Conservation (phyloP, 2,797 vertebrate species). For the Propithecus perrieri region DNA sequence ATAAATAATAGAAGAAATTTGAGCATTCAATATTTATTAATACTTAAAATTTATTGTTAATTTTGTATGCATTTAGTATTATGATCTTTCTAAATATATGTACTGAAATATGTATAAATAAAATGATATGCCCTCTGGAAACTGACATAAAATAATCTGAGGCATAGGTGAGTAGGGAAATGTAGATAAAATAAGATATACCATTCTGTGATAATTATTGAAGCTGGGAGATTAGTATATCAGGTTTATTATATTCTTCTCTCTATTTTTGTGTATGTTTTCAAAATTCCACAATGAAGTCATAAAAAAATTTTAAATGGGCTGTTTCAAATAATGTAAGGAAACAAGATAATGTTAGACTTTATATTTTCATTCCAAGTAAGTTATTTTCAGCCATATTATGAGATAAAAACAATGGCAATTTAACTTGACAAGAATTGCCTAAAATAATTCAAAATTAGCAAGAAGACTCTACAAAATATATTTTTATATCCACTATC, state of each 20-base stretch:
- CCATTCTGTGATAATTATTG: neutral
- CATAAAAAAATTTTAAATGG: neutral
- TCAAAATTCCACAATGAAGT: neutral
- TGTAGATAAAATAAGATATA: neutral
- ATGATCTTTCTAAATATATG: neutral
- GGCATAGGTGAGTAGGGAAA: neutral
- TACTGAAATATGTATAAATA: neutral
- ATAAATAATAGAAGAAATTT: neutral
- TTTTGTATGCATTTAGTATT: neutral
- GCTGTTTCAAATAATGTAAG: neutral
- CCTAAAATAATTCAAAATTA: constrained; percentile 3
- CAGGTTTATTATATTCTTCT: neutral
- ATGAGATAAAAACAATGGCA: neutral
- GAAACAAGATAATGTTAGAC: neutral
- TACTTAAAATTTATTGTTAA: neutral
- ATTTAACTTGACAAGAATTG: neutral
- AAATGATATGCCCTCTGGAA: neutral
- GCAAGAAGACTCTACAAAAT: neutral
- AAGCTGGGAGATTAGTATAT: neutral
- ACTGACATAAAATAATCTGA: neutral
- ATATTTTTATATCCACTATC: neutral
- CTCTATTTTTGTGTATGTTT: neutral
- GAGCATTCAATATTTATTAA: neutral
- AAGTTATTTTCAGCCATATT: neutral
- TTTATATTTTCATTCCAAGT: neutral